Percentiles rank a stretch among this genome's conserved stretches.
Conservation (phyloP, 2,113 vertebrate species). For the Melanotaenia duboulayi region DNA sequence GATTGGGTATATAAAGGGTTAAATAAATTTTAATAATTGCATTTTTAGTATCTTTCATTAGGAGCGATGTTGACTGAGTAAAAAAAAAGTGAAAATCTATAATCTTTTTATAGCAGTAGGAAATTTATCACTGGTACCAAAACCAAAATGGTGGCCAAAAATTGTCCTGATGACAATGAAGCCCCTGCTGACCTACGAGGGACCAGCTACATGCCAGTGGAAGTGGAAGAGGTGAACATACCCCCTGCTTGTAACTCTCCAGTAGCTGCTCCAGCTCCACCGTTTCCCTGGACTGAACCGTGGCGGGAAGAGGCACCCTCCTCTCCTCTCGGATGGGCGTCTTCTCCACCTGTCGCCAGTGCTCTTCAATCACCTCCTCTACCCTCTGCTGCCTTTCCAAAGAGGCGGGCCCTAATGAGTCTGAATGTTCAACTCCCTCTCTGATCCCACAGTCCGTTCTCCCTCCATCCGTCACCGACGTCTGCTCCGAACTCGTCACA, state of each 20-base stretch:
- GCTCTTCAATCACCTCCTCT: slow-evolving; percentile 85
- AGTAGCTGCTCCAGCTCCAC: slow-evolving; percentile 81
- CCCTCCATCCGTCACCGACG: slow-evolving; percentile 8
- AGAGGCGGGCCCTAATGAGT: slow-evolving; percentile 22
- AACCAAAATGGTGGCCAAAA: no score
- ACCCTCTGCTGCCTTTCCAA: slow-evolving; percentile 79
- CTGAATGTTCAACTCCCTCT: neutral
- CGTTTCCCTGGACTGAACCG: slow-evolving; percentile 64
- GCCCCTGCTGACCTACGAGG: no score
- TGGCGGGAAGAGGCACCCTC: slow-evolving; percentile 76
- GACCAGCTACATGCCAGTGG: neutral
- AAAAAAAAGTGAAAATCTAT: no score
- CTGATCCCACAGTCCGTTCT: slow-evolving; percentile 63
- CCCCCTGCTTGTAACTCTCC: slow-evolving; percentile 84
- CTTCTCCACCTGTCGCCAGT: slow-evolving; percentile 86
- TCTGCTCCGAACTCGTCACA: slow-evolving; percentile 60
- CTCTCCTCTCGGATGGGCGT: slow-evolving; percentile 84
- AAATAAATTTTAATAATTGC: no score
- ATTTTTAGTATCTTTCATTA: no score
- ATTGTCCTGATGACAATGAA: neutral
- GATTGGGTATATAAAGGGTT: no score
- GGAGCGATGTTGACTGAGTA: no score
- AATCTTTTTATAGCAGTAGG: no score
- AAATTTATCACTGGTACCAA: no score
- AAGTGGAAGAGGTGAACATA: slow-evolving; percentile 26